These are phyloP conservation scores for Penaeus chinensis DNA, from an alignment of 1,140 invertebrate genomes.

Conservation along the genomic window DNA sequence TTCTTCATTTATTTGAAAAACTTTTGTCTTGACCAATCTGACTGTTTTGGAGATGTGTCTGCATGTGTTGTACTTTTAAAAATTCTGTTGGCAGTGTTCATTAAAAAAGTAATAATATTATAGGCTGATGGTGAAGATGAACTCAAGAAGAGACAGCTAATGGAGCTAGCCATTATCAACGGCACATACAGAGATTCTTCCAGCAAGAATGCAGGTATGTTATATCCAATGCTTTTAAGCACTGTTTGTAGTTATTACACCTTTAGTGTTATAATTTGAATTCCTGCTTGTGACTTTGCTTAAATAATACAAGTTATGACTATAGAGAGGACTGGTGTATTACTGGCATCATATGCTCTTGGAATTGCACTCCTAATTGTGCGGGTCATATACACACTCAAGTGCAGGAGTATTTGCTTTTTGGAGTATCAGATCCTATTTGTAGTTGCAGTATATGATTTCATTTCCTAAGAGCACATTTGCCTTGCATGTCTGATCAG, in stretches of 20 bases:
- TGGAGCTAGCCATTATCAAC: constrained; percentile 99
- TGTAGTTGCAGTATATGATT: too few species aligned
- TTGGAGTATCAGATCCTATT: too few species aligned
- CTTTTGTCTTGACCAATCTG: background rate
- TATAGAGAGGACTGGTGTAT: constrained; percentile 32
- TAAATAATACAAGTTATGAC: constrained; percentile 42
- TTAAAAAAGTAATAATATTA: constrained; percentile 65
- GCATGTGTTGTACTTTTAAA: constrained; percentile 21
- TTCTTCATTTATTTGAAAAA: background rate
- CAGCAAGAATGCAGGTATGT: constrained; percentile 72
- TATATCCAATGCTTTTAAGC: background rate
- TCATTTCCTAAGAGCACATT: background rate
- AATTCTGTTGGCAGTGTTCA: constrained; percentile 33
- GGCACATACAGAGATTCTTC: constrained; percentile 98
- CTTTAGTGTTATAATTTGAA: constrained; percentile 34
- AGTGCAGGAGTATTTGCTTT: too few species aligned
- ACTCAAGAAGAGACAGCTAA: constrained; percentile 98
- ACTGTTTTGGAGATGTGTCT: background rate
- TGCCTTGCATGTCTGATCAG: constrained; percentile 35
- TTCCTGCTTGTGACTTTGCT: constrained; percentile 33
- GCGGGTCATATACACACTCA: too few species aligned
- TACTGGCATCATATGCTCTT: constrained; percentile 9
- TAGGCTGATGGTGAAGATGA: constrained; percentile 99
- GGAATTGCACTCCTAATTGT: background rate
- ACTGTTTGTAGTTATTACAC: constrained; percentile 24